Evolutionary conservation across 2,113 vertebrate species (phyloP), one percentile per base, ranked within the genome.

Genomic region (Tiliqua scincoides): DNA sequence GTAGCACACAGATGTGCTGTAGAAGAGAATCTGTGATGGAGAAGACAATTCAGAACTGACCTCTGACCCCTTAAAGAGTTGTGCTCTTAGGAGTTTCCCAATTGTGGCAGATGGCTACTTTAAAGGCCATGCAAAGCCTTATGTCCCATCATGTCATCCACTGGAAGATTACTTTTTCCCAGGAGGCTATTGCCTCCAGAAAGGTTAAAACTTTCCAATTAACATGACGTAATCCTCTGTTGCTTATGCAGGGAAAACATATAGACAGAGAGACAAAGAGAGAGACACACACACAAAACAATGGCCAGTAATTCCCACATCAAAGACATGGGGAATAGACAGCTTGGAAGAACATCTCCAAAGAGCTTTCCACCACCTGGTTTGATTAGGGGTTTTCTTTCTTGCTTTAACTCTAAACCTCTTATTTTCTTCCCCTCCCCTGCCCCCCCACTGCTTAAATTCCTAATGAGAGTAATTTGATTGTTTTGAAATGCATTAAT

Each of bases 401-500:
- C 11, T 79, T 48, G 3, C 65, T 77, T 71, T 62, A 70, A 3
- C 65, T 79, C 43, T 65, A 74, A 74, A 62, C n/a, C 21, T 18
- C 48, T 14, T 10, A 25, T 20, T 25, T 3, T 1, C 40, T 30
- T 6, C 21, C 30, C 15, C 25, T 17, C 43, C 9, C 63, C 85
- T 91, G 54, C 18, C 20, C 35, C 0, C 23, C 12, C 5, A 5
- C 48, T 83, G 73, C 79, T 70, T 57, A 67, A 52, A 54, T 74
- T 70, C 43, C 80, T 62, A 75, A 73, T 71, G 75, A 75, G 68
- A 37, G 68, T 79, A 54, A 57, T 81, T 68, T 76, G 87, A 74
- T 87, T 83, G 80, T 79, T 83, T 83, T 87, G 72, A 81, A 89
- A 79, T 65, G 63, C n/a, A 89, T 92, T 92, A 88, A 79, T 89